Base-by-base conservation (phyloP, 1,140 invertebrate species). In the Caenorhabditis latens region DNA sequence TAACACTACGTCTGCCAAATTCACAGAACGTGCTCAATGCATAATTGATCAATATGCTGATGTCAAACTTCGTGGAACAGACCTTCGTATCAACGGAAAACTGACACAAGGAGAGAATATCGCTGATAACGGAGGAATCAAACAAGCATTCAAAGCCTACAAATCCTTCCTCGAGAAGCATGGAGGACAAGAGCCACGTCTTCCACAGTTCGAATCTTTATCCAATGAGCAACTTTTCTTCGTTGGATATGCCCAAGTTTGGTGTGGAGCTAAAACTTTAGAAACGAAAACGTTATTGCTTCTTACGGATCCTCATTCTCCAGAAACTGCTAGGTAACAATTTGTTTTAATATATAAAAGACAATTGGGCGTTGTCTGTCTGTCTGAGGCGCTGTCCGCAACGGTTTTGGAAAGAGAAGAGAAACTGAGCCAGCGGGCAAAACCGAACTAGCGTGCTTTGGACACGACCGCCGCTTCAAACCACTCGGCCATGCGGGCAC, bases 1-100 rank as follows among this genome's bases (percentile, higher is more conserved):
- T 48, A 82, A 75, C 21, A 50, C 67, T 9, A 88, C 89, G 4
- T 61, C 61, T 19, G 11, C 90, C 11, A 67, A 85, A 67, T 90
- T 90, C 85, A 40, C 55, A 48, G 97, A 96, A 92, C 93, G 96
- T 57, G 94, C 95, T 1, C 95, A 96, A 86, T 98, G 97, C 92
- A 98, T 98, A 90, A 94, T 98, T 43, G 94, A 96, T 43, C 96
- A 98, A 90, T 99, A 98, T 90, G 95, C 57, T 65, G 58, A 86
- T 85, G 89, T 85, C 14, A 21, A 88, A 84, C 75, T 87, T n/a
- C 83, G 55, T 48, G 82, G 75, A 46, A 91, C 79, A 19, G 67
- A 89, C 43, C 43, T 88, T 53, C 92, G 91, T 94, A 92, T 93
- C 24, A 93, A 93, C 86, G 93, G 93, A 40, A 91, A 91, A 14